Conservation (phyloP, 2,113 vertebrate genomes). For the Burhinus bistriatus region DNA sequence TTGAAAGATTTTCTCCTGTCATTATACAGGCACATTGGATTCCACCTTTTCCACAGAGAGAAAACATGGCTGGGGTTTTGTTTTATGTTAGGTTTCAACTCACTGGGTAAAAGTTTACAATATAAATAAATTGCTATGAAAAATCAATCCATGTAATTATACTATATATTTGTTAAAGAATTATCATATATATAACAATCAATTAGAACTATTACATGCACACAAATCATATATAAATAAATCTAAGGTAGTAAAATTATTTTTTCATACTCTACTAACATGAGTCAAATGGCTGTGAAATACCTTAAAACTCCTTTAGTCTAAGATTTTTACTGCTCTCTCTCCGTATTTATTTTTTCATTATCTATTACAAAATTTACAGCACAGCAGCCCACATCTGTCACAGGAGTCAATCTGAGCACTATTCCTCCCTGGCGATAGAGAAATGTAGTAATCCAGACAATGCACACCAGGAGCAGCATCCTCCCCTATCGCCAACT, state of each 20-base stretch:
- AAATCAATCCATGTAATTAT: neutral
- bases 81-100: neutral
- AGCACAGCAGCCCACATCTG: neutral
- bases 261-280: neutral
- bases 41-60: neutral
- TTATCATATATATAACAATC: neutral
- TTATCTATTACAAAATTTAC: neutral
- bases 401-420: neutral
- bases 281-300: neutral
- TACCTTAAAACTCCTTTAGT: neutral
- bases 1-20: neutral
- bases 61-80: neutral
- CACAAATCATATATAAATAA: neutral
- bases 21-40: neutral
- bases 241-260: neutral
- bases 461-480: neutral
- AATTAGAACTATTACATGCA: neutral
- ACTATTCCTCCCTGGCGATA: neutral
- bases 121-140: neutral
- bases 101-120: neutral
- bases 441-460: neutral
- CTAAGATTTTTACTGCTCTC: neutral
- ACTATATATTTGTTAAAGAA: neutral
- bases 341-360: neutral
- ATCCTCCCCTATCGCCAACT: neutral